Evolutionary conservation across 2,888 invertebrate species (phyloP), one percentile per base, ranked within the genome.

Genomic region (Pharmacophagus antenor): DNA sequence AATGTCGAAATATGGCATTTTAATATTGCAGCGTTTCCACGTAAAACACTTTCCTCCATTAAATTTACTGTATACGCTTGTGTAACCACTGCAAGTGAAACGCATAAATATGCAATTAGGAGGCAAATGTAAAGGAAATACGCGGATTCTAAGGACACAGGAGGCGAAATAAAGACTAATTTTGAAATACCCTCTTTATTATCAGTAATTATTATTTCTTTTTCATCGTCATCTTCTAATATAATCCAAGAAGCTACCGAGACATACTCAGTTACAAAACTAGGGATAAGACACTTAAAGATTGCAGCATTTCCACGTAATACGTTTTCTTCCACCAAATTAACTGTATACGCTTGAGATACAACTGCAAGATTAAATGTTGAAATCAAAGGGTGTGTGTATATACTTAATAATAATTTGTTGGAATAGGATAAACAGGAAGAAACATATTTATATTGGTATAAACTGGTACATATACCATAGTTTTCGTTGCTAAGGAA

Each of bases 1-100:
- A 97, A 97, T 84, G 96, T 96, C 71, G 97, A 97, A 85, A 97
- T 96, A 91, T 96, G 96, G 92, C 97, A 97, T 93, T 97, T 97
- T 77, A 97, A 92, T 84, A 97, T 95, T 72, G 95, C 97, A 70
- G 96, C 95, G 87, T 97, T 97, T 76, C 97, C 97, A 77, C 95
- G 94, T 74, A 97, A 92, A 65, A 97, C 96, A 87, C 96, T 96
- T 86, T 97, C 97, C 84, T 97, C 97, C 95, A 97, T 95, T 74
- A 97, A 94, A 91, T 97, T 97, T 72, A 96, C 95, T 72, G 94
- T 95, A 90, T 96, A 97, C 68, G 93, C 93, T 92, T 97, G 97
- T 74, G 95, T 94, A 71, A 97, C 97, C 88, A 97, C 97, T 97
- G 94, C 61, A 92, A 85, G 72, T 61, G 79, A 92, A 31, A 68